These are phyloP conservation scores for Drosophila oshimai DNA, from an alignment of 1,140 invertebrate genomes.

Conservation along the genomic window DNA sequence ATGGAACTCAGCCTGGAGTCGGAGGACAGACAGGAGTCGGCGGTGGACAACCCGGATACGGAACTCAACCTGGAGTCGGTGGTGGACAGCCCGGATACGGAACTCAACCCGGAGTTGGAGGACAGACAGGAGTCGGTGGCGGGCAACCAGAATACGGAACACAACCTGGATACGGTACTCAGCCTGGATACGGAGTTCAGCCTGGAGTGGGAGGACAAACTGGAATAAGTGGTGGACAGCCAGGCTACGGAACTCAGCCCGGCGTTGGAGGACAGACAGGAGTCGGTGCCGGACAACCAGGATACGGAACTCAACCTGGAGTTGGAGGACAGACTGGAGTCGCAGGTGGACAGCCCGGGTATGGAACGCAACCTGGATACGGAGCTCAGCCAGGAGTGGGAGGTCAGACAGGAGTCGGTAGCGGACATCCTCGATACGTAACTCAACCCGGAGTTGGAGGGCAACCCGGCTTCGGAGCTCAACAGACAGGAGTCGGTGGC, in stretches of 20 bases:
- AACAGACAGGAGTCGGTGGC: slow-evolving; percentile 4
- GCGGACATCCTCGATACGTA: background rate
- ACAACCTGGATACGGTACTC: background rate
- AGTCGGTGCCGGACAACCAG: background rate
- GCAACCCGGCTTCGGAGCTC: background rate
- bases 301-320: background rate
- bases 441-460: background rate
- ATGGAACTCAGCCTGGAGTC: slow-evolving; percentile 15
- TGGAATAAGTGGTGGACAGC: too few species aligned
- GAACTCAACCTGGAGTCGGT: background rate
- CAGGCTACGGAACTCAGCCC: background rate
- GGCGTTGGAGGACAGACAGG: background rate
- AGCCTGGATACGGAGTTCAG: background rate
- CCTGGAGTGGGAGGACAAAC: background rate
- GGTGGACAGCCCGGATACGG: slow-evolving; percentile 4
- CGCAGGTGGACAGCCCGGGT: background rate
- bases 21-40: slow-evolving; percentile 3
- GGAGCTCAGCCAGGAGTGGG: background rate
- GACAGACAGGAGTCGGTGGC: background rate
- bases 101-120: background rate
- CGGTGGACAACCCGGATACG: slow-evolving; percentile 6
- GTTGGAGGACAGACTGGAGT: background rate
- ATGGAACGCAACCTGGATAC: background rate
- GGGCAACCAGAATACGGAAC: slow-evolving; percentile 1
- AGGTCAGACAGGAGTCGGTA: background rate